Percentiles rank a stretch among this genome's conserved stretches.
Evolutionary conservation across 2,113 vertebrate species (phyloP).

Genomic region (Ardeotis arabs): DNA sequence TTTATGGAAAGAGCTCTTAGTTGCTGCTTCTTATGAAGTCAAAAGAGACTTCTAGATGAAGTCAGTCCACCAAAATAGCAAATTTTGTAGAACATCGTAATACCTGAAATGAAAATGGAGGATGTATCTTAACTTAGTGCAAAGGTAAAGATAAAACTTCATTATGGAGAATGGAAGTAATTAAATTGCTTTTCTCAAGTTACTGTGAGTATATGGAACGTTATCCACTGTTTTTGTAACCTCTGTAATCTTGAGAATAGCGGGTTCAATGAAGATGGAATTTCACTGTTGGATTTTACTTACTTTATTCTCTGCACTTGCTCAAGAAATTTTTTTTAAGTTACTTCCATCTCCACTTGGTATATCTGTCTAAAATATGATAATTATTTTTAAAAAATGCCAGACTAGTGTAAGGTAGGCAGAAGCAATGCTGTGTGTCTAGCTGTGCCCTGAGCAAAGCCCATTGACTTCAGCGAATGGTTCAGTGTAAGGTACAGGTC

Average conservation of each 20-base stretch:
- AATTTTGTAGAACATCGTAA: neutral
- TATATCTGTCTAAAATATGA: neutral
- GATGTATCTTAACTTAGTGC: neutral
- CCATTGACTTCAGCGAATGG: accelerated
- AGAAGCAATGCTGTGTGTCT: neutral
- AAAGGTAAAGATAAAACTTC: neutral
- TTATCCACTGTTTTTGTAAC: neutral
- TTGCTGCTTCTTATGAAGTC: neutral
- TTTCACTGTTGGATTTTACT: neutral
- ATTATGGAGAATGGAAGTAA: neutral
- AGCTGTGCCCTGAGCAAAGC: neutral
- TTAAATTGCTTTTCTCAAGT: neutral
- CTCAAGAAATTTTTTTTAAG: neutral
- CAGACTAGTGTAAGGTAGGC: neutral
- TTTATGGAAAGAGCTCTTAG: neutral
- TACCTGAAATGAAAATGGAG: neutral
- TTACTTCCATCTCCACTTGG: neutral
- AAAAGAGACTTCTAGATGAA: neutral
- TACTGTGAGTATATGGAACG: neutral
- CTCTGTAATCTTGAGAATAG: neutral
- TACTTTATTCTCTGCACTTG: neutral
- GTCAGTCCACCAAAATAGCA: neutral
- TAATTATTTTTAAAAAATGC: neutral
- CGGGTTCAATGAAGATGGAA: neutral
- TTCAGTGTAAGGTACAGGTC: neutral